Evolutionary conservation across 2,113 vertebrate species (phyloP).

Genomic region (Archilochus colubris): DNA sequence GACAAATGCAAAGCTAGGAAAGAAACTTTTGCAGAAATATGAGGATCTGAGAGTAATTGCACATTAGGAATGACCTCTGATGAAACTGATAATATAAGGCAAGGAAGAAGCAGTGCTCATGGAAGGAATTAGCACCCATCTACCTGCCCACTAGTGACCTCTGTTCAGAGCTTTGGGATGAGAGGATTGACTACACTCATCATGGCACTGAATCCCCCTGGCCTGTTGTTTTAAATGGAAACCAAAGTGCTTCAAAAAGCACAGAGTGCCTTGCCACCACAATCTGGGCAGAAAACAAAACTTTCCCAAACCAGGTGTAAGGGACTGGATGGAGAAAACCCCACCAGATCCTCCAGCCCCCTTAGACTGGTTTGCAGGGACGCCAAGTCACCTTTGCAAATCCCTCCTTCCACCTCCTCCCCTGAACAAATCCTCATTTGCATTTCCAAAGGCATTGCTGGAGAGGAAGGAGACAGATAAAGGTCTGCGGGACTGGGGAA

Average conservation of each 20-base stretch:
- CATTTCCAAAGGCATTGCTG: too few relatives aligned
- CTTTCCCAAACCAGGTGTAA: not conserved
- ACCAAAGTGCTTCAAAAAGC: not conserved
- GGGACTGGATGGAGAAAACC: too few relatives aligned
- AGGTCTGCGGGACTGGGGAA: too few relatives aligned
- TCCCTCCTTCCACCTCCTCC: too few relatives aligned
- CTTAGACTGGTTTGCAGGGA: too few relatives aligned
- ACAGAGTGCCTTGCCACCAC: rapidly evolving
- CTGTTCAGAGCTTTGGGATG: not conserved
- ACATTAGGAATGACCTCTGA: not conserved
- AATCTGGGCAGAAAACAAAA: not conserved
- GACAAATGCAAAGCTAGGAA: not conserved
- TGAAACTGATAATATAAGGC: not conserved
- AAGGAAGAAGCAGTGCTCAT: not conserved
- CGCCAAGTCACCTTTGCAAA: too few relatives aligned
- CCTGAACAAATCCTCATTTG: too few relatives aligned
- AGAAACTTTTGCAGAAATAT: not conserved
- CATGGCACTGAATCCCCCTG: not conserved
- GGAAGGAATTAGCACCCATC: not conserved
- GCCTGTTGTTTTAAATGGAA: not conserved
- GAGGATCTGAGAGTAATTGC: not conserved
- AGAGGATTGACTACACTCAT: not conserved
- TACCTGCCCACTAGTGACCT: not conserved
- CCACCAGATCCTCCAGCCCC: too few relatives aligned
- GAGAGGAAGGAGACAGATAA: too few relatives aligned